Percentiles rank a stretch among this genome's conserved stretches.
Conservation (phyloP, 2,888 invertebrate genomes). For the Drosophila barbarae region DNA sequence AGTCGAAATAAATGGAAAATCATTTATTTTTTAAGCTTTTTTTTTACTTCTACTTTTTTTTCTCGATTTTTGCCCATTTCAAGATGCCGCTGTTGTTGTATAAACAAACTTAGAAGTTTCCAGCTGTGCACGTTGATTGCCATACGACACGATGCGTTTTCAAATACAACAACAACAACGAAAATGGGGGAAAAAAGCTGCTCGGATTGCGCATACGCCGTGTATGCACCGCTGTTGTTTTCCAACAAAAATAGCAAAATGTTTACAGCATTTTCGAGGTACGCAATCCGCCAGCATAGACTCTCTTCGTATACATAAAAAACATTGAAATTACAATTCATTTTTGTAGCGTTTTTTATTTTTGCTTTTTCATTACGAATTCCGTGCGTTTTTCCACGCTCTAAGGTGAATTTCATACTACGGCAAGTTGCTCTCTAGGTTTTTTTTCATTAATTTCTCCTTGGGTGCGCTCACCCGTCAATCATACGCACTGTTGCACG, state of each 20-base stretch:
- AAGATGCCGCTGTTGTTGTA: conserved; percentile 38
- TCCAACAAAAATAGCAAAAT: conserved; percentile 56
- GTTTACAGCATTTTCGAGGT: conserved; percentile 61
- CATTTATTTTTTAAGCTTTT: conserved; percentile 29
- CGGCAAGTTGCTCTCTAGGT: conserved; percentile 44
- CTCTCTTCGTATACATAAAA: conserved; percentile 35
- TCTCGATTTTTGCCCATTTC: conserved; percentile 36
- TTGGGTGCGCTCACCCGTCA: conserved; percentile 46
- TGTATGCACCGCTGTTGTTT: conserved; percentile 38
- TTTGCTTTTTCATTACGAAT: conserved; percentile 62
- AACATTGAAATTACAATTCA: conserved; percentile 39
- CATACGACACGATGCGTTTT: conserved; percentile 71
- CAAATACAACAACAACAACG: conserved; percentile 49
- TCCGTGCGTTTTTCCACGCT: conserved; percentile 52
- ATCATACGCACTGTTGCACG: conserved; percentile 64
- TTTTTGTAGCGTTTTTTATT: conserved; percentile 20
- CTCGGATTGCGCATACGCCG: conserved; percentile 56
- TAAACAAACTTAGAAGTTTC: conserved; percentile 67
- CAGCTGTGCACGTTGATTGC: conserved; percentile 73
- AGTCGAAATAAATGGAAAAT: conserved; percentile 25
- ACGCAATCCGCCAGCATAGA: conserved; percentile 36
- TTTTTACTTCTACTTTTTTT: not conserved
- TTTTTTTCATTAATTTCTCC: conserved; percentile 43
- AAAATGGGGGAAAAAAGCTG: conserved; percentile 14
- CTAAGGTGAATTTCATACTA: conserved; percentile 55